Evolutionary conservation across 64 coral and sea anemone species (phyloP), one percentile per base, ranked within the genome.

Genomic region (Montipora capricornis): DNA sequence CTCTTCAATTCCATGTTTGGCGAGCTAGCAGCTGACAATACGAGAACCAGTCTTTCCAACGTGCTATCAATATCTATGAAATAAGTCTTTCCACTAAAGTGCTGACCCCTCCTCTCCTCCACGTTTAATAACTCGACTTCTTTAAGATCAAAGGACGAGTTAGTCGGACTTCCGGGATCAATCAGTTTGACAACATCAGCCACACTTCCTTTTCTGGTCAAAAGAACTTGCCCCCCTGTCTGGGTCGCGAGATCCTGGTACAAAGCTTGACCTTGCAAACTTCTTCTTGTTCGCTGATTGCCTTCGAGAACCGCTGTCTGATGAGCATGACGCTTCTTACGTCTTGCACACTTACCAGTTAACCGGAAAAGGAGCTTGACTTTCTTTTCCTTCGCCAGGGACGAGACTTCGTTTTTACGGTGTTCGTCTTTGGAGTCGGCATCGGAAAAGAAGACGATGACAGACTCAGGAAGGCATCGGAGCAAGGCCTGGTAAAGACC

Each of bases 401-500:
- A 89, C 62, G 50, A 29, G 8, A 95, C 90, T 37, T 80, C 64
- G 9, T 68, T 77, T 76, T 47, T 6, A 15, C 91, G 66, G 16
- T 83, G 0, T 3, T 53, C 68, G 48, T 95, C 94, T 59, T 95
- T 95, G 10, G 47, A 20, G 20, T 69, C 82, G 15, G 94, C 94
- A 44, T 95, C 94, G 14, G 83, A 64, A 49, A 95, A 95, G 90
- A 75, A 95, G 69, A 89, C 58, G 8, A 95, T 88, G 4, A 4
- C 59, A 13, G 89, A 82, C 15, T 91, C 83, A 0, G 94, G 94
- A 17, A 89, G 69, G 22, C 94, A 88, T 66, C 83, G 70, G 47
- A 95, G 76, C n/a, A 95, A 16, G 16, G 83, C 94, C 77, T 88
- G 46, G 74, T 76, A 88, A 87, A 95, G 70, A 81, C 82, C 94